Evolutionary conservation across 2,113 vertebrate genomes (phyloP).

Genomic region (Cricetomys ansorgei): DNA sequence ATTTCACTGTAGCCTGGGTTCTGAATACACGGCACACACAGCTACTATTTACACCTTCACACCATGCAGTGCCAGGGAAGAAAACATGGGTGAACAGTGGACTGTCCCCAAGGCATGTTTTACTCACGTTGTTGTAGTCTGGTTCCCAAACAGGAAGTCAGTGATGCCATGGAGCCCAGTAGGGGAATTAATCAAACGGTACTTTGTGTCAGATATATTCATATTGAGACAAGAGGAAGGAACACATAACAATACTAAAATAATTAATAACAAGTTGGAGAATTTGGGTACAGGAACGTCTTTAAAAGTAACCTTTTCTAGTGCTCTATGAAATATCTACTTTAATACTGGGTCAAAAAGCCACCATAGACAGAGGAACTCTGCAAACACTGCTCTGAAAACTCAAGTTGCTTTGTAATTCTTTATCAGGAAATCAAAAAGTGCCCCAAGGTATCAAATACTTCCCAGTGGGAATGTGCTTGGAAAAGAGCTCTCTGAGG

Average conservation of each 20-base stretch:
- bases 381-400: neutral
- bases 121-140: neutral
- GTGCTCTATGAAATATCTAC: neutral
- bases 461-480: neutral
- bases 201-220: neutral
- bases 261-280: neutral
- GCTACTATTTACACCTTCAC: neutral
- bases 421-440: conserved; percentile 13
- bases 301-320: neutral
- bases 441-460: neutral
- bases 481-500: conserved; percentile 10
- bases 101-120: neutral
- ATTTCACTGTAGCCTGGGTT: neutral
- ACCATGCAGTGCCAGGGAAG: too few species aligned
- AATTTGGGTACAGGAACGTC: neutral
- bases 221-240: neutral
- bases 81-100: neutral
- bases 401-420: neutral
- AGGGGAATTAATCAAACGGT: neutral
- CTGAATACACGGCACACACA: neutral
- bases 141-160: conserved; percentile 67
- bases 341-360: neutral
- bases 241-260: neutral
- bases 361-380: neutral
- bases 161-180: neutral